phyloP scores from a whole-genome alignment of 2,797 vertebrate genomes.

The Gadopsis bispinosus region DNA sequence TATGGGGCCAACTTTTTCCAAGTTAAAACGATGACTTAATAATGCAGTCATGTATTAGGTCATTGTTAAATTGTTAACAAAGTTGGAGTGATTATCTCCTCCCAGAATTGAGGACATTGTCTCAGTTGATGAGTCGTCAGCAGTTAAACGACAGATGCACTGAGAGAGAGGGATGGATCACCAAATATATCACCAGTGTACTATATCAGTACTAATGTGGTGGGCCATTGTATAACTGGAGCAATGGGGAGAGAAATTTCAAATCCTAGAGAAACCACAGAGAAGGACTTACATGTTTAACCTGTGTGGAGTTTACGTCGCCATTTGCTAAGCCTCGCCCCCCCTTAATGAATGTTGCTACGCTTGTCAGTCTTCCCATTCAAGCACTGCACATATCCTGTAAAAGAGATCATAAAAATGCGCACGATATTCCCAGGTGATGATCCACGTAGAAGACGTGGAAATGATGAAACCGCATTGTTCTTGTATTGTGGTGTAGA shows the following conservation, averaged over 20 bases:
- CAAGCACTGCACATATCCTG: neutral
- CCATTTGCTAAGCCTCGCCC: too few species aligned
- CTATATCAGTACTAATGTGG: slow-evolving; percentile 2
- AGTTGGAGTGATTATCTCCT: slow-evolving; percentile 52
- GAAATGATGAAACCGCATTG: neutral
- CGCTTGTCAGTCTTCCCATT: neutral
- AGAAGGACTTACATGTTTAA: neutral
- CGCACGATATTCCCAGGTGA: too few species aligned
- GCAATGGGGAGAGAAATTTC: neutral
- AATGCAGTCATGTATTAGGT: slow-evolving; percentile 47
- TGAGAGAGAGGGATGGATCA: slow-evolving; percentile 31
- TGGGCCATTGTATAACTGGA: neutral
- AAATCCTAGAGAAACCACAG: slow-evolving; percentile 6
- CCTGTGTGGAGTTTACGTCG: neutral
- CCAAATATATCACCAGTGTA: slow-evolving; percentile 6
- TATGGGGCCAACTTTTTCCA: slow-evolving; percentile 56
- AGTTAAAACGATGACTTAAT: slow-evolving; percentile 52
- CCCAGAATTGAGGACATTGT: slow-evolving; percentile 30
- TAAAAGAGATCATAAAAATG: too few species aligned
- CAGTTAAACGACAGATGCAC: slow-evolving; percentile 47
- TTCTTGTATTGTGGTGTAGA: neutral
- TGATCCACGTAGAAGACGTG: too few species aligned
- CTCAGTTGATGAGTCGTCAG: slow-evolving; percentile 45
- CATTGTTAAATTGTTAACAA: slow-evolving; percentile 64
- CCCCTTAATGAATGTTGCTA: neutral